Base-by-base conservation (phyloP, 2,113 vertebrate species). In the Psettodes erumei region DNA sequence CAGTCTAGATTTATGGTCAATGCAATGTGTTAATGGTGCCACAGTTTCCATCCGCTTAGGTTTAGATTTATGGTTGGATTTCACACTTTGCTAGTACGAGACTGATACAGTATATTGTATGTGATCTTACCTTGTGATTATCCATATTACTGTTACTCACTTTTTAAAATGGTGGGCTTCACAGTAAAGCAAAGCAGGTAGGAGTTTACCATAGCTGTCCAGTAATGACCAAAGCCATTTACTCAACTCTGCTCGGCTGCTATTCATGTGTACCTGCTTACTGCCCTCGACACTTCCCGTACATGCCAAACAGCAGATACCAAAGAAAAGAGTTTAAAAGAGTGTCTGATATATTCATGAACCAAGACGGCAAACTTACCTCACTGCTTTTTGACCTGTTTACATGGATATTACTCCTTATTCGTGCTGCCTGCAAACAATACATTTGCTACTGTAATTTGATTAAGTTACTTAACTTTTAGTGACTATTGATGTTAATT, bases 121-220 rank as follows among this genome's bases (percentile, higher is more conserved):
- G 3, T 4, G n/a, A 48, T 23, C 1, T 21, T 6, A 6, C 42
- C 47, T 48, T 48, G 9, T 48, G 1, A 48, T 25, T 48, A 25
- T 25, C 43, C 19, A n/a, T 6, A n/a, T n/a, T 45, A 45, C 8
- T 2, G 7, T 45, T 48, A 11, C 23, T 23, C 21, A 23, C 21
- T 23, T 12, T 23, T 9, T 21, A 47, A 47, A 21, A 18, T 18
- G 15, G 40, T 13, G 40, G 65, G 12, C 64, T 35, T 51, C 40
- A 47, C 35, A 62, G 23, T 27, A 32, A 63, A 71, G 47, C 6
- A 66, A n/a, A 67, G 42, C 18, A 43, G 42, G 18, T 43, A 43
- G 15, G 37, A 13, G 12, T 10, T 15, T 40, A 40, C 37, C 37
- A 40, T 40, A 40, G 11, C 12, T 15, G 11, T 15, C 37, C 37